These are phyloP conservation scores for Blera fallax DNA, from an alignment of 2,888 invertebrate species.

Conservation along the genomic window DNA sequence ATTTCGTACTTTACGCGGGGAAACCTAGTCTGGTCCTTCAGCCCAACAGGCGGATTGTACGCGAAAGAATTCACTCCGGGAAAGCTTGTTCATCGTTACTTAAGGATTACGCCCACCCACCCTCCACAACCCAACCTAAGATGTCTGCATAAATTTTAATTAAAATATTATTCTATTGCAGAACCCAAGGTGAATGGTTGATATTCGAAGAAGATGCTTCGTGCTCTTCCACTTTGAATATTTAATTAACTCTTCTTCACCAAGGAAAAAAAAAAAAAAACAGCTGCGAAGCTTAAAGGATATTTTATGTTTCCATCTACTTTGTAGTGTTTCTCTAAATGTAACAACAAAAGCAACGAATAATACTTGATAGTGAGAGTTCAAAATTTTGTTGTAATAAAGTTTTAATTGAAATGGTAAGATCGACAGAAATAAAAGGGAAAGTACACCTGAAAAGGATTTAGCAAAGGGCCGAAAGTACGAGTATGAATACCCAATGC, in stretches of 20 bases:
- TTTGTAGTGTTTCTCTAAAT: neutral
- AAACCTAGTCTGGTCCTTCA: neutral
- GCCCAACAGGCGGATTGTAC: neutral
- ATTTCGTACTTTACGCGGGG: neutral
- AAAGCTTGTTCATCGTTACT: neutral
- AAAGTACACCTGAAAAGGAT: neutral
- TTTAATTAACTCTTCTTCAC: slow-evolving; percentile 33
- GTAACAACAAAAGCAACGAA: neutral
- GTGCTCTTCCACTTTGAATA: slow-evolving; percentile 20
- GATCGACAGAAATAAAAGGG: neutral
- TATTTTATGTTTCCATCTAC: neutral
- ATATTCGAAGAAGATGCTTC: neutral
- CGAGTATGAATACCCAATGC: neutral
- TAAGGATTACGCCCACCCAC: neutral
- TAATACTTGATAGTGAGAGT: neutral
- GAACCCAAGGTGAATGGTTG: slow-evolving; percentile 6
- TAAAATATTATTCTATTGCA: slow-evolving; percentile 40
- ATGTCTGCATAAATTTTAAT: slow-evolving; percentile 45
- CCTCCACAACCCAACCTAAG: neutral
- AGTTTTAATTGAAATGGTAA: slow-evolving; percentile 38
- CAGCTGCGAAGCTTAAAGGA: slow-evolving; percentile 5
- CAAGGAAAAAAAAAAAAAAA: neutral
- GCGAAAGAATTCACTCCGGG: neutral
- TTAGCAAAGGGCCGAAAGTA: neutral
- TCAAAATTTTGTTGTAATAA: slow-evolving; percentile 16